Evolutionary conservation across 2,113 vertebrate species (phyloP).

Genomic region (Alethe diademata): DNA sequence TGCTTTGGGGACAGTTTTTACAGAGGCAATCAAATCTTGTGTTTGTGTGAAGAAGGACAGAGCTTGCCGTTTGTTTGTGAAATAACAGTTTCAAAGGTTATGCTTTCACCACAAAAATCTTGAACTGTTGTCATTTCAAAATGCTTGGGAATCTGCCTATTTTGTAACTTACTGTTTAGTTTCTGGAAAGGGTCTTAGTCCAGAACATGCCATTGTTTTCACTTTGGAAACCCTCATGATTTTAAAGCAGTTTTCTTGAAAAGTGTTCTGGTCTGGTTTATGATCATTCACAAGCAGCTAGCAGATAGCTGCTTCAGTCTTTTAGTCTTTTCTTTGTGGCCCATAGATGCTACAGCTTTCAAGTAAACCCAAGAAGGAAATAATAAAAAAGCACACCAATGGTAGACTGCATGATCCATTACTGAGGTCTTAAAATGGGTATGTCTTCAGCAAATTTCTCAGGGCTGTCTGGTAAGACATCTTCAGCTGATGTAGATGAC

Average conservation of each 20-base stretch:
- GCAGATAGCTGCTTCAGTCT: not conserved
- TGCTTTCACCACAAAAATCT: slow-evolving; percentile 44
- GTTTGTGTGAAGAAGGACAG: slow-evolving; percentile 49
- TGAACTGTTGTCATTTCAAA: not conserved
- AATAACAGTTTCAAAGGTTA: slow-evolving; percentile 38
- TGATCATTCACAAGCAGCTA: not conserved
- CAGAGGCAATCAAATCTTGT: slow-evolving; percentile 58
- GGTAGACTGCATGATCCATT: not conserved
- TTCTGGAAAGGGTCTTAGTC: not conserved
- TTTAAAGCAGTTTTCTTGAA: not conserved
- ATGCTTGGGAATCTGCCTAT: not conserved
- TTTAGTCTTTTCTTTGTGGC: not conserved
- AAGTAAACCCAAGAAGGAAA: not conserved
- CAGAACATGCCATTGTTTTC: not conserved
- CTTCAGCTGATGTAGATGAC: not conserved
- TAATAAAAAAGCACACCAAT: not conserved
- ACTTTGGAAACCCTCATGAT: not conserved
- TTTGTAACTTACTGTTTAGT: not conserved
- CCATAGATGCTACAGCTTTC: not conserved
- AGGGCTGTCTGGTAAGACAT: not conserved
- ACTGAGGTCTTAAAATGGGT: not conserved
- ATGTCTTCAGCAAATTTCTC: not conserved
- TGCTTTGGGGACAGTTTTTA: slow-evolving; percentile 67
- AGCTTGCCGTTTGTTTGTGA: slow-evolving; percentile 15
- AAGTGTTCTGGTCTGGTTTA: not conserved